phyloP scores from a whole-genome alignment of 2,113 vertebrate genomes.

The Seriola quinqueradiata region DNA sequence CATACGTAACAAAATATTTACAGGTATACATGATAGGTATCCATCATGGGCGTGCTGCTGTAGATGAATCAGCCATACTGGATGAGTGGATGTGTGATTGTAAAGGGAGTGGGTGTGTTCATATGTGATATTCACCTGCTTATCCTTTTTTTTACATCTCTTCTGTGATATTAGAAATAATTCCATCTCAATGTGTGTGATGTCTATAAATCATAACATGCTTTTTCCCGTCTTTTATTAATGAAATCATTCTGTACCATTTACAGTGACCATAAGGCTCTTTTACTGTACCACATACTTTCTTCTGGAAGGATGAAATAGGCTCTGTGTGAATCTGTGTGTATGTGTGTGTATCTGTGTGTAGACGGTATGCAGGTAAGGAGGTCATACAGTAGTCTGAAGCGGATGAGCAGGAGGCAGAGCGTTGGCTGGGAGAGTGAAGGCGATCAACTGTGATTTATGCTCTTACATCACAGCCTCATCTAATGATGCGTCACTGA shows the following conservation, averaged over 20 bases:
- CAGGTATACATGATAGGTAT: conserved; percentile 43
- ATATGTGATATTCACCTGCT: conserved; percentile 12
- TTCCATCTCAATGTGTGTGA: neutral
- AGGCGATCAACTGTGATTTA: conserved; percentile 49
- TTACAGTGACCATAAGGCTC: neutral
- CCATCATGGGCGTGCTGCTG: conserved; percentile 44
- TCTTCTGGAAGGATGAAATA: conserved; percentile 7
- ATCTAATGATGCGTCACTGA: conserved; percentile 60
- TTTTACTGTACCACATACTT: neutral
- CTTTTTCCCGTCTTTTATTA: neutral
- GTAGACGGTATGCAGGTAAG: conserved; percentile 22
- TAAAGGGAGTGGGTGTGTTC: conserved; percentile 60
- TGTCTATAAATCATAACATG: neutral
- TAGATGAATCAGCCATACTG: conserved; percentile 63
- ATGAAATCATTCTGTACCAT: neutral
- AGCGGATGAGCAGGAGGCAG: conserved; percentile 25
- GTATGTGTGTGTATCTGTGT: neutral
- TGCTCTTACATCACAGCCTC: conserved; percentile 56
- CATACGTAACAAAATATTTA: neutral
- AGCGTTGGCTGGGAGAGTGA: conserved; percentile 30
- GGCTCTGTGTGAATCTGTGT: conserved; percentile 9
- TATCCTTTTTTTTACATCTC: conserved; percentile 1
- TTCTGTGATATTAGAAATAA: neutral
- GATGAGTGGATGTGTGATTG: conserved; percentile 35
- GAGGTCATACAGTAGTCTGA: conserved; percentile 30